Percentiles rank a stretch among this genome's conserved stretches.
phyloP scores from a whole-genome alignment of 2,888 invertebrate species.

The Erebia aethiops region DNA sequence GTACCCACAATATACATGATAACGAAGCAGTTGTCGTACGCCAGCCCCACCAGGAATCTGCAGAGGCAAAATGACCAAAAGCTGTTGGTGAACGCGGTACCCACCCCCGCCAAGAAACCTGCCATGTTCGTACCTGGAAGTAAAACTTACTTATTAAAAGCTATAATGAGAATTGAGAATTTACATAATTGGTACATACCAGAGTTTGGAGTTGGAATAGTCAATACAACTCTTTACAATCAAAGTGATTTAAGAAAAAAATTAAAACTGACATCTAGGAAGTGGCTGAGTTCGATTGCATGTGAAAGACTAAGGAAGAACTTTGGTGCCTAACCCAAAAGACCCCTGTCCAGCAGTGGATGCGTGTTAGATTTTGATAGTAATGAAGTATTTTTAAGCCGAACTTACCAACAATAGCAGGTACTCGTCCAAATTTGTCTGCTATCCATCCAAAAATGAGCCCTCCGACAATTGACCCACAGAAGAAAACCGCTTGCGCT shows the following conservation, averaged over 20 bases:
- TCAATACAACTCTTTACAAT: too few relatives aligned
- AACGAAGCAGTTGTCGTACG: constrained; percentile 94
- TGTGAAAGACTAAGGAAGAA: too few relatives aligned
- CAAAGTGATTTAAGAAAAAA: too few relatives aligned
- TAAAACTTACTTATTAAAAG: not conserved
- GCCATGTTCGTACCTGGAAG: constrained; percentile 86
- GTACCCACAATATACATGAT: constrained; percentile 96
- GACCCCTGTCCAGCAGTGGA: too few relatives aligned
- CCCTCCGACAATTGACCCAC: constrained; percentile 93
- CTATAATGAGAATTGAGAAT: not conserved
- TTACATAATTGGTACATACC: not conserved
- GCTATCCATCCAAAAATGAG: constrained; percentile 93
- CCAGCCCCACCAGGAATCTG: constrained; percentile 93
- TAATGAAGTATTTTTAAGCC: too few relatives aligned
- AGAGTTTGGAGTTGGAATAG: not conserved
- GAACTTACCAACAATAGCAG: constrained; percentile 86
- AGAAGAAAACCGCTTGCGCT: constrained; percentile 92
- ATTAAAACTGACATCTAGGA: too few relatives aligned
- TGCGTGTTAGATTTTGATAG: too few relatives aligned
- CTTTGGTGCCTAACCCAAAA: too few relatives aligned
- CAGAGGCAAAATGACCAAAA: constrained; percentile 92
- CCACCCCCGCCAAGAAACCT: constrained; percentile 87
- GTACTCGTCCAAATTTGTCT: constrained; percentile 92
- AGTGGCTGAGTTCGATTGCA: too few relatives aligned
- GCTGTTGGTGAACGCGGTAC: constrained; percentile 87